Evolutionary conservation across 2,113 vertebrate genomes (phyloP).

Genomic region (Anguilla rostrata): DNA sequence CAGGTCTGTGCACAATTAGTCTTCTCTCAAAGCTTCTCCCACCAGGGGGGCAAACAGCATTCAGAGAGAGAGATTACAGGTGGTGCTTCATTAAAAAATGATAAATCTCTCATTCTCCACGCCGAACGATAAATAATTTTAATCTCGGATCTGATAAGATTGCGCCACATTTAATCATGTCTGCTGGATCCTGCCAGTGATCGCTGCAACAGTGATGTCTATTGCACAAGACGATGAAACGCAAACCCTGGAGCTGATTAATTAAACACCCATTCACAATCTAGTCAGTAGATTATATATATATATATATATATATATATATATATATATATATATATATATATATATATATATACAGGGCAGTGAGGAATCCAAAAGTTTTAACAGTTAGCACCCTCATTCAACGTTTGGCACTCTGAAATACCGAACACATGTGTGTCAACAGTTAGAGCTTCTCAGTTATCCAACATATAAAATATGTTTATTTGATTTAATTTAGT

Average conservation of each 20-base stretch:
- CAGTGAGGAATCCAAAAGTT: background rate
- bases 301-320: background rate
- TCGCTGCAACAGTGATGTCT: background rate
- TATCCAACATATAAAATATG: too few species aligned
- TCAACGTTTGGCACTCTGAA: too few species aligned
- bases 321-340: background rate
- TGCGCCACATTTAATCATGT: constrained; percentile 24
- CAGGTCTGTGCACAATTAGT: background rate
- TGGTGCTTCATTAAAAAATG: constrained; percentile 28
- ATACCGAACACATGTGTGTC: too few species aligned
- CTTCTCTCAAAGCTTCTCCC: constrained; percentile 5
- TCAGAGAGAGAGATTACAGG: background rate
- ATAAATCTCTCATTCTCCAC: constrained; percentile 14
- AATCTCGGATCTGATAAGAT: constrained; percentile 24
- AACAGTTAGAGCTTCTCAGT: too few species aligned
- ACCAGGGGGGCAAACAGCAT: background rate
- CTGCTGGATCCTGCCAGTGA: background rate
- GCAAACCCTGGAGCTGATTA: background rate
- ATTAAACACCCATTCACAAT: constrained; percentile 2
- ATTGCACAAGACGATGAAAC: background rate
- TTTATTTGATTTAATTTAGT: too few species aligned
- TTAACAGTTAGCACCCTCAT: too few species aligned
- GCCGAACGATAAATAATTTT: constrained; percentile 7
- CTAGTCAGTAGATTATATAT: background rate
- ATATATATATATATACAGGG: background rate